These are phyloP conservation scores for Semicossyphus pulcher DNA, from an alignment of 2,113 vertebrate species.

Conservation along the genomic window DNA sequence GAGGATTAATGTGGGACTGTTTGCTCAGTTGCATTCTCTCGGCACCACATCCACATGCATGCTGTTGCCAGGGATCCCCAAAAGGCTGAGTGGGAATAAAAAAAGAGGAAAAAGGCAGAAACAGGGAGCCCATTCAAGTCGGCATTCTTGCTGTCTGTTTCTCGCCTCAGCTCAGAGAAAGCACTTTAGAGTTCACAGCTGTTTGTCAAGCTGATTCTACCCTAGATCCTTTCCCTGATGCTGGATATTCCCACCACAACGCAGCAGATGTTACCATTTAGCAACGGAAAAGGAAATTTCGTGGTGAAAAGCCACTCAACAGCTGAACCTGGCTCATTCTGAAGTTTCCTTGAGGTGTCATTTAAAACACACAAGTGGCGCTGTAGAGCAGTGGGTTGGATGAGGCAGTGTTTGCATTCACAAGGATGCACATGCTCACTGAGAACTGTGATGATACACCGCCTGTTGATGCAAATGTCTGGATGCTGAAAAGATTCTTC, in stretches of 20 bases:
- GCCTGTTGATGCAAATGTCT: no score
- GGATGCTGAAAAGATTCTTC: background rate
- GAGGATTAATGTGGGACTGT: slow-evolving; percentile 30
- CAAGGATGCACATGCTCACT: background rate
- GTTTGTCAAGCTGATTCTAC: slow-evolving; percentile 46
- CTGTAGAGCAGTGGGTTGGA: slow-evolving; percentile 1
- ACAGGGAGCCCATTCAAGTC: slow-evolving; percentile 73
- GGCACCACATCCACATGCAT: slow-evolving; percentile 36
- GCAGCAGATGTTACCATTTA: slow-evolving; percentile 33
- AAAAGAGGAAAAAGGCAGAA: slow-evolving; percentile 22
- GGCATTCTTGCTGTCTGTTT: slow-evolving; percentile 59
- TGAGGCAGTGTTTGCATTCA: background rate
- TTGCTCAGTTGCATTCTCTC: slow-evolving; percentile 22
- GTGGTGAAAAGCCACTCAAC: background rate
- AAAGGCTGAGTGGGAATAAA: slow-evolving; percentile 49
- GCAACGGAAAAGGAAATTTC: slow-evolving; percentile 17
- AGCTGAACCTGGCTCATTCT: background rate
- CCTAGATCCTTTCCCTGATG: slow-evolving; percentile 15
- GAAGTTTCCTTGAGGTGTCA: slow-evolving; percentile 9
- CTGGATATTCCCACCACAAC: slow-evolving; percentile 34
- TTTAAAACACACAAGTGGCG: background rate
- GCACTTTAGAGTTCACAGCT: slow-evolving; percentile 63
- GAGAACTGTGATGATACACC: background rate
- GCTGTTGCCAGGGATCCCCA: slow-evolving; percentile 58
- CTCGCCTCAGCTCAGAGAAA: slow-evolving; percentile 50